These are phyloP conservation scores for Adrianichthys oophorus DNA, from an alignment of 2,797 vertebrate species.

Conservation along the genomic window DNA sequence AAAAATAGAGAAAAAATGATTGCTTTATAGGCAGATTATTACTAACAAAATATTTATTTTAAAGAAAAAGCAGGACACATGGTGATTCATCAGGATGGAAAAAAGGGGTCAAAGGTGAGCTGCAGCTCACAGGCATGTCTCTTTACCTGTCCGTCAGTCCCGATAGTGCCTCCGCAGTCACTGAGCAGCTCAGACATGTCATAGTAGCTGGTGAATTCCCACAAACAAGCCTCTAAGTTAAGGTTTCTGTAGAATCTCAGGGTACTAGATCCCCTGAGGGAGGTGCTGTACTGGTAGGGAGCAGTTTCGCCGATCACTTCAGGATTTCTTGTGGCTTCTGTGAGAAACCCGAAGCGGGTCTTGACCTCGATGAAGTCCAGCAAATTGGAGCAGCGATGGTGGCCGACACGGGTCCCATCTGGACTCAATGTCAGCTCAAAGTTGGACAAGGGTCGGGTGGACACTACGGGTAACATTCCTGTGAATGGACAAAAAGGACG, in stretches of 20 bases:
- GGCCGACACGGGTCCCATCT: slow-evolving; percentile 91
- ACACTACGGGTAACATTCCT: slow-evolving; percentile 94
- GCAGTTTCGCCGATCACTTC: slow-evolving; percentile 86
- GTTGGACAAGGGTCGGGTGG: slow-evolving; percentile 90
- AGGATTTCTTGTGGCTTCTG: slow-evolving; percentile 81
- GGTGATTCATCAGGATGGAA: slow-evolving; percentile 12
- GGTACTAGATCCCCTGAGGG: slow-evolving; percentile 81
- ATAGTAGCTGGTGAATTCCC: slow-evolving; percentile 93
- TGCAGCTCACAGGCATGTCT: slow-evolving; percentile 75
- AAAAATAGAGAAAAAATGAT: too few relatives aligned
- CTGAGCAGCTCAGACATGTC: slow-evolving; percentile 95
- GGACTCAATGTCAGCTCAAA: slow-evolving; percentile 93
- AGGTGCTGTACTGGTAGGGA: slow-evolving; percentile 88
- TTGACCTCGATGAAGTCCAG: slow-evolving; percentile 88
- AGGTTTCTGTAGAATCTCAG: slow-evolving; percentile 92
- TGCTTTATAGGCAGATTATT: too few relatives aligned
- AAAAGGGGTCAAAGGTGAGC: slow-evolving; percentile 81
- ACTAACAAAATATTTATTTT: too few relatives aligned
- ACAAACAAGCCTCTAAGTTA: slow-evolving; percentile 92
- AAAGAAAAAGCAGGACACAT: too few relatives aligned
- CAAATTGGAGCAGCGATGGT: slow-evolving; percentile 94
- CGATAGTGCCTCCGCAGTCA: slow-evolving; percentile 90
- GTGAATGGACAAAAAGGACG: neutral
- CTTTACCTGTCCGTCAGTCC: slow-evolving; percentile 94
- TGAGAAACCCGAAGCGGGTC: slow-evolving; percentile 91